Evolutionary conservation across 2,113 vertebrate species (phyloP).

Genomic region (Tautogolabrus adspersus): DNA sequence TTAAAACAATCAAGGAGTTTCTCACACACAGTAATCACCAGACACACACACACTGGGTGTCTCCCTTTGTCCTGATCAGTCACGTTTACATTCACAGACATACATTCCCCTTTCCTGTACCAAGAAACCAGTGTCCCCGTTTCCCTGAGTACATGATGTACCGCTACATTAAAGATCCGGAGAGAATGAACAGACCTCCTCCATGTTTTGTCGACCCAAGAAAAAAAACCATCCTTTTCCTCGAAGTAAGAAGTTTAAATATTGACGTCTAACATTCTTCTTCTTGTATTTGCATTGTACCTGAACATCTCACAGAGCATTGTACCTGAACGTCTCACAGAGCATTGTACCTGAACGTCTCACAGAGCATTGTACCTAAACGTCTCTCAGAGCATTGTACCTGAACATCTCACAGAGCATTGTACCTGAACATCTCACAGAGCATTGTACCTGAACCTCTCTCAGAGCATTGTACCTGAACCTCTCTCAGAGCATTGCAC

Average conservation of each 20-base stretch:
- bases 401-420: too few relatives aligned
- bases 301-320: too few relatives aligned
- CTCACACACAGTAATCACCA: not conserved
- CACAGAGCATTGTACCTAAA: too few relatives aligned
- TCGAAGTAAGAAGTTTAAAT: not conserved
- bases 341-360: too few relatives aligned
- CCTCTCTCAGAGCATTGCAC: too few relatives aligned
- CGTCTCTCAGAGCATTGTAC: too few relatives aligned
- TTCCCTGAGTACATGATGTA: conserved; percentile 25
- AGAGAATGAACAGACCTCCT: conserved; percentile 10
- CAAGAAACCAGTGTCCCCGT: conserved; percentile 5
- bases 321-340: too few relatives aligned
- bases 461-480: too few relatives aligned
- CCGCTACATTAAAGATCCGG: conserved; percentile 31
- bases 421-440: too few relatives aligned
- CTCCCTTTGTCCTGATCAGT: conserved; percentile 14
- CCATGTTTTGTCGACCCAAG: not conserved
- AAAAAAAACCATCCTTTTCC: not conserved
- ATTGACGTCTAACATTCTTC: too few relatives aligned
- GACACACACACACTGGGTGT: not conserved
- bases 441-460: too few relatives aligned
- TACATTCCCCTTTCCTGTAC: conserved; percentile 56
- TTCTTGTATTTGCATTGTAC: too few relatives aligned
- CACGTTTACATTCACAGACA: conserved; percentile 15
- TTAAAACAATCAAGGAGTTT: conserved; percentile 20